phyloP scores from a whole-genome alignment of 2,797 vertebrate species.

The Anabacerthia variegaticeps region DNA sequence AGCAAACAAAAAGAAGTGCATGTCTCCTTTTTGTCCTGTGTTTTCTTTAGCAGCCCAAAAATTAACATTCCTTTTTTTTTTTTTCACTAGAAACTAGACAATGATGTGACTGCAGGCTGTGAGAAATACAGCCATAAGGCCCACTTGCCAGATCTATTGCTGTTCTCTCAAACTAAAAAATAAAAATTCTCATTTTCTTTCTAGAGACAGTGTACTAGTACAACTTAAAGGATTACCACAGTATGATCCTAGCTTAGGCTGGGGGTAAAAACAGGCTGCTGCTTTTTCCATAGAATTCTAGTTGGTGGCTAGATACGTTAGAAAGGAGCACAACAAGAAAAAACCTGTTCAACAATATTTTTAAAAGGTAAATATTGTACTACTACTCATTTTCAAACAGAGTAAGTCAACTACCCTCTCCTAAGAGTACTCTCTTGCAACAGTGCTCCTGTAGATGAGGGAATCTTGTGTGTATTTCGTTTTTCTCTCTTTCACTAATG shows the following conservation, averaged over 20 bases:
- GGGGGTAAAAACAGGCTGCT: accelerated
- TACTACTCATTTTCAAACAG: not conserved
- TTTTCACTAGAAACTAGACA: not conserved
- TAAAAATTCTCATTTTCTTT: not conserved
- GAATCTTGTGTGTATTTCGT: not conserved
- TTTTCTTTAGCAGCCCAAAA: not conserved
- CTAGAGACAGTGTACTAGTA: not conserved
- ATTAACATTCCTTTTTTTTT: not conserved
- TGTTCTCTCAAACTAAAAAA: not conserved
- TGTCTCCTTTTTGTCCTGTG: not conserved
- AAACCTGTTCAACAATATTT: not conserved
- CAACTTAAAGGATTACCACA: not conserved
- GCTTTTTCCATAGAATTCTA: not conserved
- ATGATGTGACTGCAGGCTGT: not conserved
- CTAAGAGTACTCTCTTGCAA: not conserved
- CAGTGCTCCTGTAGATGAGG: not conserved
- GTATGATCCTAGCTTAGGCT: not conserved
- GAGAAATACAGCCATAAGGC: not conserved
- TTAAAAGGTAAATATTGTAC: not conserved
- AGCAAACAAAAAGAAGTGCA: not conserved
- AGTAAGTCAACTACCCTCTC: not conserved
- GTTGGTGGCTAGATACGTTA: not conserved
- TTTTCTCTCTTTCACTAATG: not conserved
- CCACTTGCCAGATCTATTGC: not conserved
- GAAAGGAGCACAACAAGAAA: not conserved